Evolutionary conservation across 2,888 invertebrate species (phyloP).

Genomic region (Acronicta leporina): DNA sequence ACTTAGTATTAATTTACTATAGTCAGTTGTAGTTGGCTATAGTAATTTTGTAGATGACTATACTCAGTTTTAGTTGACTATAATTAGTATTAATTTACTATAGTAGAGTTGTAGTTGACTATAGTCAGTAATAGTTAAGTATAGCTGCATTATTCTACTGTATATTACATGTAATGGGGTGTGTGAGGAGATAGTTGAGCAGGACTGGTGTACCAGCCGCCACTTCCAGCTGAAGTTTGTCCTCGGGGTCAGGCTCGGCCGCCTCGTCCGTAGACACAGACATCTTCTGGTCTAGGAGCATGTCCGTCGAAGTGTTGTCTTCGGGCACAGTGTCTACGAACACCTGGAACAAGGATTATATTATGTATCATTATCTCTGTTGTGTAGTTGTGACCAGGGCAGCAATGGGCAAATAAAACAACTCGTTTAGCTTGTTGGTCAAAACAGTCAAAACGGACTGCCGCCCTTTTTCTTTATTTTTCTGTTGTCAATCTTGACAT

Average conservation of each 20-base stretch:
- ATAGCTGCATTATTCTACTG: conserved; percentile 57
- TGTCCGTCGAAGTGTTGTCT: conserved; percentile 79
- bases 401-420: no score
- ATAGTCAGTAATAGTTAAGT: background rate
- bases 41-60: no score
- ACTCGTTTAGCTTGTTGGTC: no score
- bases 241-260: conserved; percentile 55
- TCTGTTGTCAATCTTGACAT: no score
- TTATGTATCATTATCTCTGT: no score
- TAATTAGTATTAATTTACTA: background rate
- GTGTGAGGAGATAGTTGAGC: conserved; percentile 80
- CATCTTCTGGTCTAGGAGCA: conserved; percentile 75
- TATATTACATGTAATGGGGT: conserved; percentile 80
- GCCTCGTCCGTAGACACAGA: conserved; percentile 69
- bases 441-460: no score
- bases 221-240: conserved; percentile 76
- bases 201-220: conserved; percentile 84
- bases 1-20: background rate
- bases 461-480: no score
- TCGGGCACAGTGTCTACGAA: conserved; percentile 73
- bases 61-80: background rate
- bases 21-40: background rate
- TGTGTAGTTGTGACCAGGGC: no score
- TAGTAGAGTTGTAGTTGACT: background rate
- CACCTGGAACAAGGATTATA: conserved; percentile 66